Percentiles rank a stretch among this genome's conserved stretches.
These are phyloP conservation scores for Camelus dromedarius DNA, from an alignment of 2,113 vertebrate species.

Conservation along the genomic window DNA sequence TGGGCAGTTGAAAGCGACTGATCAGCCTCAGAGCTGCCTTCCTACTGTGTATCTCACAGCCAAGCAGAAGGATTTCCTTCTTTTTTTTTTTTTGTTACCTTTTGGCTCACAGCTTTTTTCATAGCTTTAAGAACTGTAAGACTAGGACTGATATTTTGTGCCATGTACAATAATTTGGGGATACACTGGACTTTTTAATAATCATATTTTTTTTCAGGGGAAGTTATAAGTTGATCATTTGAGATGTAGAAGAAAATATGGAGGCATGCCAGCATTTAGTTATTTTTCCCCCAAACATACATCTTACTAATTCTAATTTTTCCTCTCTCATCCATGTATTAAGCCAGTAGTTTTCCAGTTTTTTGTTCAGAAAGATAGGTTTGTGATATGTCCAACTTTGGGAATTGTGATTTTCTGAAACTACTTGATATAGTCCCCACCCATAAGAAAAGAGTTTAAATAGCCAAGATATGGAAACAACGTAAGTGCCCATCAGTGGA, in stretches of 20 bases:
- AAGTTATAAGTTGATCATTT: background rate
- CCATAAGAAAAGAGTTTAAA: background rate
- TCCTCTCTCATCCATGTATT: background rate
- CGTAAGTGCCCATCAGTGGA: background rate
- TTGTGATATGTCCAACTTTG: background rate
- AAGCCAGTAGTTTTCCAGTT: background rate
- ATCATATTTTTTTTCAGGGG: background rate
- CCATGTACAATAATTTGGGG: background rate
- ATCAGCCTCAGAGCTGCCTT: background rate
- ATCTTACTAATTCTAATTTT: background rate
- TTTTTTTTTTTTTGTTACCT: background rate
- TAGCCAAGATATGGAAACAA: background rate
- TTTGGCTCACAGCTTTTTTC: background rate
- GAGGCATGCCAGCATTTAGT: background rate
- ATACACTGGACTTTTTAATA: background rate
- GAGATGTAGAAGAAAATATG: background rate
- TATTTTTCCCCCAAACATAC: background rate
- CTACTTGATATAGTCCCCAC: background rate
- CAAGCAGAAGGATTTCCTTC: background rate
- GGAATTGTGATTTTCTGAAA: constrained; percentile 6
- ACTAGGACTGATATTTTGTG: background rate
- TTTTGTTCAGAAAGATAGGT: background rate
- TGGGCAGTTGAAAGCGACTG: background rate
- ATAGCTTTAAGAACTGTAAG: background rate
- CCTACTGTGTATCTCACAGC: background rate